A percentile compares a stretch with the other conserved stretches of the same genome.
phyloP scores from a whole-genome alignment of 2,888 invertebrate genomes.

The Drosophila barbarae region DNA sequence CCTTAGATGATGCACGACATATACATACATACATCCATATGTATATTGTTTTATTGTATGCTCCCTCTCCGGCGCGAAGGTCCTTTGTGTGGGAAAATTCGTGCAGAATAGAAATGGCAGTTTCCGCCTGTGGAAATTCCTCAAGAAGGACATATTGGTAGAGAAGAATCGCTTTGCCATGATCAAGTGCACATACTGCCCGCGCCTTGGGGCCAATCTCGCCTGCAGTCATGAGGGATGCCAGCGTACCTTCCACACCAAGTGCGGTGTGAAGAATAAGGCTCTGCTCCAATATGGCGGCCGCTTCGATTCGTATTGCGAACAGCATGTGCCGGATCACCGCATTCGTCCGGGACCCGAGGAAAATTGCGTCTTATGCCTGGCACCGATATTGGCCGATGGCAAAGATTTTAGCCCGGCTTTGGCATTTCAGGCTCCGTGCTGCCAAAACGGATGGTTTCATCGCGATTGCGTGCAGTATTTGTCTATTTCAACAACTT shows the following conservation, averaged over 20 bases:
- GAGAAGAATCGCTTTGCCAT: neutral
- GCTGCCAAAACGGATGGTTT: neutral
- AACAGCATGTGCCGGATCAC: neutral
- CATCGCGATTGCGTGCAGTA: neutral
- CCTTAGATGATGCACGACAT: too few relatives aligned
- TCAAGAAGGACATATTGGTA: neutral
- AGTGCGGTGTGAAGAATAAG: neutral
- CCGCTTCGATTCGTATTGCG: neutral
- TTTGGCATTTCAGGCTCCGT: neutral
- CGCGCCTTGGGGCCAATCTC: neutral
- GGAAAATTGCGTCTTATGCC: neutral
- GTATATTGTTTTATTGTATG: too few relatives aligned
- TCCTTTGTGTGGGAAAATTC: neutral
- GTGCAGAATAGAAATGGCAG: fast-evolving
- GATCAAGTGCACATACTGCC: neutral
- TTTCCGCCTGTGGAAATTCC: neutral
- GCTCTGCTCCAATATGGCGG: neutral
- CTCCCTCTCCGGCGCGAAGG: neutral
- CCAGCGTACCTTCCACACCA: neutral
- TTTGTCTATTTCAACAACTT: neutral
- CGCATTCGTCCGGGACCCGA: neutral
- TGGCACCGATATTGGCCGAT: neutral
- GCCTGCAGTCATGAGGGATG: neutral
- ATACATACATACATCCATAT: too few relatives aligned
- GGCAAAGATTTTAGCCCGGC: neutral